Evolutionary conservation across 1,140 invertebrate genomes (phyloP), one percentile per base, ranked within the genome.

Genomic region (Dryas iulia): DNA sequence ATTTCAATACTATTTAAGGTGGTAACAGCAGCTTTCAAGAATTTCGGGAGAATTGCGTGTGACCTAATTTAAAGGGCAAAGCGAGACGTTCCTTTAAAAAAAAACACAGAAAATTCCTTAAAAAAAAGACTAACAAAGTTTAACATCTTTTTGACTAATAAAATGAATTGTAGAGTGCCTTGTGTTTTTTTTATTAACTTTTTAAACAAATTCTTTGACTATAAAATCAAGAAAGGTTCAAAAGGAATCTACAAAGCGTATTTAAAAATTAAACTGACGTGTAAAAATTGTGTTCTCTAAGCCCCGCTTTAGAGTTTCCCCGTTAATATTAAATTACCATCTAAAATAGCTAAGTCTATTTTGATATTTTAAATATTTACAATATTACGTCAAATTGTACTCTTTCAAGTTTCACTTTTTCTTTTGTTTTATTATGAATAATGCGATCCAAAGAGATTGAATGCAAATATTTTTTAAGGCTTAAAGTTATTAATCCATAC

Each of bases 11-110:
- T 21, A 26, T n/a, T 21, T 39, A 47, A 28, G 24, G 23, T 60
- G 52, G 63, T 74, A 67, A 66, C 57, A 66, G 58, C 75, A 72
- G 21, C 79, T 78, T 79, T 57, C 47, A 69, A 73, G 25, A 68
- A 62, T 64, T 77, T 39, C 21, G 7, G 6, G n/a, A 59, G 65
- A 65, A 66, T 69, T 71, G 62, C 73, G 76, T 77, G 66, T 69
- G 77, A 75, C 77, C 76, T 77, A 83, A 79, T 83, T 78, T 71
- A 66, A 68, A 59, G 66, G 76, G 76, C 68, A 69, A 31, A 69
- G 59, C 24, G 64, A 47, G 57, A 58, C 58, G 59, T 63, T 74
- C 73, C 73, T 75, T 78, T 74, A 66, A 73, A 78, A 66, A 73
- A 78, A 82, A 53, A 18, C 0, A 71, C 67, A 67, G 74, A 73